Evolutionary conservation across 2,888 invertebrate species (phyloP).

Genomic region (Eilema caniola): DNA sequence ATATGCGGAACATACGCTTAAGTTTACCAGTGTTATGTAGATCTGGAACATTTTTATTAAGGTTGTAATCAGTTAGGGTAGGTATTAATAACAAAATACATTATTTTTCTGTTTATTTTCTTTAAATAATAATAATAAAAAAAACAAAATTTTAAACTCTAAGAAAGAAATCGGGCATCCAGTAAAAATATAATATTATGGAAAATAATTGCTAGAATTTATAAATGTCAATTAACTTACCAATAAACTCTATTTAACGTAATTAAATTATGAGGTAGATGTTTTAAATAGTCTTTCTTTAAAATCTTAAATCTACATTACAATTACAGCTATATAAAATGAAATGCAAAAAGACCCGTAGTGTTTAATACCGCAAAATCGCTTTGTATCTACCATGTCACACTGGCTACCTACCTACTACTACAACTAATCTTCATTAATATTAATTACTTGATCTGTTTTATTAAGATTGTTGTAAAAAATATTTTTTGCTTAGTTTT

Average conservation of each 20-base stretch:
- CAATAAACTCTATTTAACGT: constrained; percentile 80
- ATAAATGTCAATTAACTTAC: constrained; percentile 82
- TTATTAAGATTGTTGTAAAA: not conserved
- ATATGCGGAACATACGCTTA: no score
- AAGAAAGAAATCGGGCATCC: constrained; percentile 79
- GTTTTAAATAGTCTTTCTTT: constrained; percentile 84
- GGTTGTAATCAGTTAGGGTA: not conserved
- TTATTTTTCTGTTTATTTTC: constrained; percentile 76
- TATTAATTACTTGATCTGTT: constrained; percentile 10
- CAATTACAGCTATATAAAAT: constrained; percentile 64
- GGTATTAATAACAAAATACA: constrained; percentile 34
- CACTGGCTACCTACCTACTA: constrained; percentile 36
- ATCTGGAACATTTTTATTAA: not conserved
- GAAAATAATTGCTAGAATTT: constrained; percentile 77
- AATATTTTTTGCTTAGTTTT: not conserved
- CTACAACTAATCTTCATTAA: not conserved
- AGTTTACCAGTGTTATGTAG: no score
- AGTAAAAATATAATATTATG: constrained; percentile 66
- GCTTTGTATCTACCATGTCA: constrained; percentile 39
- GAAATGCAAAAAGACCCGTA: constrained; percentile 72
- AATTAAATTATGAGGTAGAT: constrained; percentile 86
- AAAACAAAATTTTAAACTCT: constrained; percentile 85
- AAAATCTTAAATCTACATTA: constrained; percentile 73
- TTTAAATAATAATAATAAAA: constrained; percentile 82
- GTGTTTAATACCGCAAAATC: constrained; percentile 54